A percentile compares a stretch with the other conserved stretches of the same genome.
Evolutionary conservation across 2,797 vertebrate species (phyloP).

Genomic region (Babyrousa celebensis): DNA sequence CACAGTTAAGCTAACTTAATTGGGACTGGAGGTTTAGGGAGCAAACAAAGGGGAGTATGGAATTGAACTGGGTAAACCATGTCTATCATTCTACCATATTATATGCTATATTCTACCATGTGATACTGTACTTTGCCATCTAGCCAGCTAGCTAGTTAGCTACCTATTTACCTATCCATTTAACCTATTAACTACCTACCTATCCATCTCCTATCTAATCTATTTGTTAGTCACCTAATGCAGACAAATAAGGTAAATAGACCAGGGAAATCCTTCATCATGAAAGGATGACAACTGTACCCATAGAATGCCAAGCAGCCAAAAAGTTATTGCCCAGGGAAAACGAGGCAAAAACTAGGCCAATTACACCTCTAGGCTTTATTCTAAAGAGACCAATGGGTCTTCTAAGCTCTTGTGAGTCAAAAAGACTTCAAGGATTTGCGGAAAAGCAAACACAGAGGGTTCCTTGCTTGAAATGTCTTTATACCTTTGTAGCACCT

Average conservation of each 20-base stretch:
- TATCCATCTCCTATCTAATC: background rate
- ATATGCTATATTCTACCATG: background rate
- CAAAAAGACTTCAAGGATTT: background rate
- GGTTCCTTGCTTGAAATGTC: background rate
- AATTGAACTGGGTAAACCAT: background rate
- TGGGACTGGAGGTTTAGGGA: background rate
- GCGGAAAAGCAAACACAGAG: slow-evolving; percentile 5
- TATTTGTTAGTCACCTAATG: background rate
- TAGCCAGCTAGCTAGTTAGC: background rate
- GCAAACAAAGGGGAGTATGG: background rate
- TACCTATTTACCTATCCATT: background rate
- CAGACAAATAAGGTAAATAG: slow-evolving; percentile 8
- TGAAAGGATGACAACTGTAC: background rate
- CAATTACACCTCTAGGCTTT: background rate
- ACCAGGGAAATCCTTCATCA: background rate
- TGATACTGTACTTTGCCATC: background rate
- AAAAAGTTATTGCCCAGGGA: background rate
- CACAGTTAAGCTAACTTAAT: background rate
- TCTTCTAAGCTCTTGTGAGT: background rate
- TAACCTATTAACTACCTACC: background rate
- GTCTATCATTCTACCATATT: background rate
- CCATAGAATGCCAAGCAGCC: background rate
- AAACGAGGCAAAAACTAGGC: background rate
- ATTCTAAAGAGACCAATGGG: background rate
- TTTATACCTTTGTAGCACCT: background rate